Evolutionary conservation across 2,888 invertebrate genomes (phyloP).

Genomic region (Taphrorychus bicolor): DNA sequence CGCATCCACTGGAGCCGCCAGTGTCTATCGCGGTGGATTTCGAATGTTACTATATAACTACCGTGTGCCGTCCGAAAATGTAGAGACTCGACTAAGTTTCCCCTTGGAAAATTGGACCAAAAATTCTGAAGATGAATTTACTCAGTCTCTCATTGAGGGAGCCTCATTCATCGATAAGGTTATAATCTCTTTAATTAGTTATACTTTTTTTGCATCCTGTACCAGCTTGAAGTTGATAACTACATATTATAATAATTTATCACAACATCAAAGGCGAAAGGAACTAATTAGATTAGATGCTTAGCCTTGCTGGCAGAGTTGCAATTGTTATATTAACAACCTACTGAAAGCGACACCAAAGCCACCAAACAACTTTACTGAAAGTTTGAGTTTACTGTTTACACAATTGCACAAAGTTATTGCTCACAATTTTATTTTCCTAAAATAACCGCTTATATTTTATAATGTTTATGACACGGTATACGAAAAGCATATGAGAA

Average conservation of each 20-base stretch:
- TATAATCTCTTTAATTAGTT: conserved; percentile 6
- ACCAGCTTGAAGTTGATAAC: neutral
- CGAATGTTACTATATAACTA: conserved; percentile 27
- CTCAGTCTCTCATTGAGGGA: conserved; percentile 15
- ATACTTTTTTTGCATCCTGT: neutral
- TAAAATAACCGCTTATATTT: neutral
- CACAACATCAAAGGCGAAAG: too few relatives aligned
- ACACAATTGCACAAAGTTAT: neutral
- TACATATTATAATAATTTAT: too few relatives aligned
- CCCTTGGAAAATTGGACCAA: conserved; percentile 7
- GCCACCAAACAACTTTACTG: neutral
- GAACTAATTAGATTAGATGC: too few relatives aligned
- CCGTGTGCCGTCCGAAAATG: conserved; percentile 39
- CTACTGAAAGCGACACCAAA: neutral
- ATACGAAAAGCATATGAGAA: neutral
- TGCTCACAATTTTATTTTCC: neutral
- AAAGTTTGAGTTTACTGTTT: neutral
- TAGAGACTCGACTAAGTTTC: conserved; percentile 27
- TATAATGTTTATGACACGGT: neutral
- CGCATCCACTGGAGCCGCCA: conserved; percentile 35
- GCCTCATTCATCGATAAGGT: conserved; percentile 20
- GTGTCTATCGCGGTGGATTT: conserved; percentile 37
- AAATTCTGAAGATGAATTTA: conserved; percentile 19
- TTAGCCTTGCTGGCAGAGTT: too few relatives aligned
- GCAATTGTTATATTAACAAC: neutral